Conservation (phyloP, 2,888 invertebrate species). For the Brachylomia viminalis region DNA sequence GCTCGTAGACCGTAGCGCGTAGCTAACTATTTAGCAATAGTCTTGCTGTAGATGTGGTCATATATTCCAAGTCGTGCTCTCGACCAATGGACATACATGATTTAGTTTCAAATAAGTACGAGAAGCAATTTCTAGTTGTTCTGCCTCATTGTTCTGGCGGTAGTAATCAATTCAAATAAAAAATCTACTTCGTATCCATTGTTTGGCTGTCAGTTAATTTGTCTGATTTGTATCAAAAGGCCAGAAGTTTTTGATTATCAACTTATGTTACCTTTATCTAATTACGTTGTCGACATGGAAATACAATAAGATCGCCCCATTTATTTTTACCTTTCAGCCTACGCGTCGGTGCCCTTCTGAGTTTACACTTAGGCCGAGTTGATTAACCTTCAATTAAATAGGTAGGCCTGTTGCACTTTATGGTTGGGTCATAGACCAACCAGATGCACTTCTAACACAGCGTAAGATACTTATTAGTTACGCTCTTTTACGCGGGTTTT, state of each 20-base stretch:
- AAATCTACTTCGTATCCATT: not conserved
- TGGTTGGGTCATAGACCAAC: not conserved
- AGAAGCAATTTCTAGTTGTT: constrained; percentile 4
- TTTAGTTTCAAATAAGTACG: constrained; percentile 15
- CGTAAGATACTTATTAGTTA: not conserved
- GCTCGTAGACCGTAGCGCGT: constrained; percentile 10
- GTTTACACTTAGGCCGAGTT: not conserved
- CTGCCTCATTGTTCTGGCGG: not conserved
- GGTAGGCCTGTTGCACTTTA: not conserved
- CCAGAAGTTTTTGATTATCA: not conserved
- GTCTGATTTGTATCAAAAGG: not conserved
- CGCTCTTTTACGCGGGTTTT: too few species aligned
- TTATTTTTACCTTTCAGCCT: not conserved
- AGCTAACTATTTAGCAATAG: constrained; percentile 11
- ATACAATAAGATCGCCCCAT: constrained; percentile 7
- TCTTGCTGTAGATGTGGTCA: constrained; percentile 8
- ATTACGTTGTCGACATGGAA: constrained; percentile 15
- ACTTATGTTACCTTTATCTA: not conserved
- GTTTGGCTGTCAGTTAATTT: constrained; percentile 14
- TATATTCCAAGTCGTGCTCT: not conserved
- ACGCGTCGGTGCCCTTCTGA: not conserved
- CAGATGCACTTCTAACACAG: not conserved
- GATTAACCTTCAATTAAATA: not conserved
- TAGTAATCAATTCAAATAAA: constrained; percentile 1
- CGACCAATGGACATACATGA: constrained; percentile 5